A percentile compares a stretch with the other conserved stretches of the same genome.
These are phyloP conservation scores for Dryobates pubescens DNA, from an alignment of 2,797 vertebrate genomes.

Conservation along the genomic window DNA sequence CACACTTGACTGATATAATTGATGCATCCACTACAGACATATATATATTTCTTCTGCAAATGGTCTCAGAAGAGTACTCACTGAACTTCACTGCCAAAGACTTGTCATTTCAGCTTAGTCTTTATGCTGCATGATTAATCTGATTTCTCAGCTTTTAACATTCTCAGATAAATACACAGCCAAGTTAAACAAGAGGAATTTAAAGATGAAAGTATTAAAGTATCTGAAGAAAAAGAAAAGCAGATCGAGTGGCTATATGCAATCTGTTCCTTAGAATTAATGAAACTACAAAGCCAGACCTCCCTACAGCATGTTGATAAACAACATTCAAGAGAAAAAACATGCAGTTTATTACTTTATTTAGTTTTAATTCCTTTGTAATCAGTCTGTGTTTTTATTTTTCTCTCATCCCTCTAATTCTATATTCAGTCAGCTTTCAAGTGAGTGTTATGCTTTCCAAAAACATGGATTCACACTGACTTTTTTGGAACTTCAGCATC, in stretches of 20 bases:
- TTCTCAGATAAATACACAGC: not conserved
- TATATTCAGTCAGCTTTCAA: not conserved
- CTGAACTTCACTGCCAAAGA: not conserved
- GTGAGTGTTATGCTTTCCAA: constrained; percentile 14
- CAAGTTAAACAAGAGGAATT: constrained; percentile 14
- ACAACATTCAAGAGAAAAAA: constrained; percentile 3
- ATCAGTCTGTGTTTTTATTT: not conserved
- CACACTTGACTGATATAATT: not conserved
- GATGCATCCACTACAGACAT: not conserved
- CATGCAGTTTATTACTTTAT: not conserved
- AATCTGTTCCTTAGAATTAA: constrained; percentile 11
- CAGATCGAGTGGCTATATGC: not conserved
- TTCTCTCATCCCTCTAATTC: not conserved
- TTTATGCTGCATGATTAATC: not conserved
- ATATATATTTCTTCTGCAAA: not conserved
- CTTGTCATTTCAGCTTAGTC: not conserved
- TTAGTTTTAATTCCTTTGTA: constrained; percentile 17
- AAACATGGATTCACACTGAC: not conserved
- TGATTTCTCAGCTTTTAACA: constrained; percentile 27
- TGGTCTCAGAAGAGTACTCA: not conserved
- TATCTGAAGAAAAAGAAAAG: constrained; percentile 22
- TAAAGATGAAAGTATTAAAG: constrained; percentile 1
- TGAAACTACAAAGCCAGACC: not conserved
- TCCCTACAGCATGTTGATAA: not conserved
- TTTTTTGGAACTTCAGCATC: not conserved